phyloP scores from a whole-genome alignment of 2,797 vertebrate species.

The Helarctos malayanus region DNA sequence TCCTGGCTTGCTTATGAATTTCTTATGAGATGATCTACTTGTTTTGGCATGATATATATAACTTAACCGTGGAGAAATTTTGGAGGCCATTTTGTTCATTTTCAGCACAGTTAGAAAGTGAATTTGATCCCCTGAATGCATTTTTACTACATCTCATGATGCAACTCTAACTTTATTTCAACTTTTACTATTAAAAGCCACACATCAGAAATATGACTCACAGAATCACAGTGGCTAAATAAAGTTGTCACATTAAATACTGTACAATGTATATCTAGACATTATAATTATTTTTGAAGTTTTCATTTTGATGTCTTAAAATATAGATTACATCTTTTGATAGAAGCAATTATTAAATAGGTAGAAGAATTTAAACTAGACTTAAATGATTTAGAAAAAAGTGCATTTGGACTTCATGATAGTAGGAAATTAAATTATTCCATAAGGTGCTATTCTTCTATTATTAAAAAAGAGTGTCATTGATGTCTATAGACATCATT shows the following conservation, averaged over 20 bases:
- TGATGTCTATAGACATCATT: background rate
- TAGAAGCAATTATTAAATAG: background rate
- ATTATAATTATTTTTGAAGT: background rate
- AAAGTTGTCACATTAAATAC: background rate
- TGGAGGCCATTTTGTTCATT: slow-evolving; percentile 61
- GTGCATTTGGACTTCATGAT: background rate
- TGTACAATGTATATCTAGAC: background rate
- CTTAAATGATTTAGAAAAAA: background rate
- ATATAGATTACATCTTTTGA: background rate
- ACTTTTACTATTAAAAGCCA: slow-evolving; percentile 34
- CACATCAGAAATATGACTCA: background rate
- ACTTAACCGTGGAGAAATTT: slow-evolving; percentile 13
- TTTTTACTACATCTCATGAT: slow-evolving; percentile 71
- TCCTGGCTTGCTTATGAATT: background rate
- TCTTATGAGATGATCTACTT: background rate
- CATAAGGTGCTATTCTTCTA: background rate
- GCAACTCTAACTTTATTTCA: slow-evolving; percentile 29
- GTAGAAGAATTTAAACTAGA: background rate
- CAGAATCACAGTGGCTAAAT: background rate
- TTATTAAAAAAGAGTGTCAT: background rate
- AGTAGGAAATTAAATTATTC: slow-evolving; percentile 5
- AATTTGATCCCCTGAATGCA: slow-evolving; percentile 71
- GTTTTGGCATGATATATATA: background rate
- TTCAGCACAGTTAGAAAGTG: slow-evolving; percentile 55
- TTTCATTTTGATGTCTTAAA: slow-evolving; percentile 22